Conservation (phyloP, 2,113 vertebrate species). For the Grammomys surdaster region DNA sequence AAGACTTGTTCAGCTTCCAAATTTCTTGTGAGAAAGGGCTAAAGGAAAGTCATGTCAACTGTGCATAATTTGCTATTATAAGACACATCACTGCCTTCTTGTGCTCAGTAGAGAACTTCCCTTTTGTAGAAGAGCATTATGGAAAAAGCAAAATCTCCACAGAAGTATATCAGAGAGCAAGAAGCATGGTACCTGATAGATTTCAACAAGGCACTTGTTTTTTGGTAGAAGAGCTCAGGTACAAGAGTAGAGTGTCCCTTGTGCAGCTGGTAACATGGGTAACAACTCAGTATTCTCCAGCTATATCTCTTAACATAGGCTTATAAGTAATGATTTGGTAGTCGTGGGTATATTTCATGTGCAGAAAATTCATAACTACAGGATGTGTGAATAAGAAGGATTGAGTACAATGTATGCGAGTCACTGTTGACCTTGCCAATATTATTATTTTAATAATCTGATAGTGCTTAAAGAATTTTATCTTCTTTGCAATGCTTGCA, state of each 20-base stretch:
- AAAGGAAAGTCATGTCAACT: background rate
- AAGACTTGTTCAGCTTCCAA: background rate
- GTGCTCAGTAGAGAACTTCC: background rate
- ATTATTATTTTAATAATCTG: background rate
- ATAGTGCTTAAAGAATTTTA: conserved; percentile 26
- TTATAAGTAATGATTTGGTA: background rate
- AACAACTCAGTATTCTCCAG: background rate
- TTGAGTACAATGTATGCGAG: background rate
- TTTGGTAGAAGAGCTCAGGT: background rate
- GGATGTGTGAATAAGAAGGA: background rate
- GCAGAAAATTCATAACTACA: background rate
- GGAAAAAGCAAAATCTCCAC: background rate
- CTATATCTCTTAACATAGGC: background rate
- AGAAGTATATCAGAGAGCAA: background rate
- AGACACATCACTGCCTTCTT: background rate
- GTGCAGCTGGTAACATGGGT: background rate
- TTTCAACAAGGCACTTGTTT: background rate
- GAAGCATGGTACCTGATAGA: background rate
- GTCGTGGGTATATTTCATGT: background rate
- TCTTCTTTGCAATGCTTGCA: background rate
- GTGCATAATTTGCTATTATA: background rate
- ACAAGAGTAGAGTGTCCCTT: background rate
- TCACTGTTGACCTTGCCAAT: conserved; percentile 1
- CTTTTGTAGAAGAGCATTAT: background rate
- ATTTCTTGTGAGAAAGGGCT: background rate